phyloP scores from a whole-genome alignment of 2,113 vertebrate genomes.

The Cryptomyrus ogoouensis region DNA sequence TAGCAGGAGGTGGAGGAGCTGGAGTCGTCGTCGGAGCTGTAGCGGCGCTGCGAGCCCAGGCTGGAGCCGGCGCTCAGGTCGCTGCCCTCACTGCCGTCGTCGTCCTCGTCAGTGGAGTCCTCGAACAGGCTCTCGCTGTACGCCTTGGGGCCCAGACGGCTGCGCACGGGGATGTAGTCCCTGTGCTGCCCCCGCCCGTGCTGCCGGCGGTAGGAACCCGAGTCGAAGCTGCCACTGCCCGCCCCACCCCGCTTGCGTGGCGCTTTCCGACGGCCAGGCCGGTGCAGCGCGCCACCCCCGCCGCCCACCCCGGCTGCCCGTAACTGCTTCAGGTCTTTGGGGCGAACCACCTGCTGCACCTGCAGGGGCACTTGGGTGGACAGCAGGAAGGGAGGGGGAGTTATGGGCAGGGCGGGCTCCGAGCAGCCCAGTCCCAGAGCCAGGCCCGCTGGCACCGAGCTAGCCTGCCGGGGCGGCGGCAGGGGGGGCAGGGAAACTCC shows the following conservation, averaged over 20 bases:
- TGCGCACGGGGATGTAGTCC: constrained; percentile 69
- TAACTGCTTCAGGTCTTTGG: constrained; percentile 77
- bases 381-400: constrained; percentile 58
- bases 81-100: constrained; percentile 70
- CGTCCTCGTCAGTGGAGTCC: constrained; percentile 75
- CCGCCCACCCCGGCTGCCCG: constrained; percentile 41
- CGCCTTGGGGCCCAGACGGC: constrained; percentile 67
- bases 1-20: constrained; percentile 77
- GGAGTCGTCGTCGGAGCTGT: constrained; percentile 69
- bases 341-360: constrained; percentile 72
- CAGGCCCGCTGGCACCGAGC: constrained; percentile 60
- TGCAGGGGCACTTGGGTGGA: constrained; percentile 57
- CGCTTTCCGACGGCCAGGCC: constrained; percentile 66
- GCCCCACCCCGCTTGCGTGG: constrained; percentile 57
- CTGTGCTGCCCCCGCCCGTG: constrained; percentile 62
- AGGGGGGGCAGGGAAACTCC: constrained; percentile 52
- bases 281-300: constrained; percentile 47
- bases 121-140: constrained; percentile 76
- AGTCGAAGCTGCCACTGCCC: constrained; percentile 68
- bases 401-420: constrained; percentile 59
- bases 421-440: constrained; percentile 61
- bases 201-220: constrained; percentile 64
- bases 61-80: constrained; percentile 79
- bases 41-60: constrained; percentile 71
- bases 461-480: constrained; percentile 64